A percentile compares a stretch with the other conserved stretches of the same genome.
phyloP scores from a whole-genome alignment of 2,888 invertebrate species.

The Pristionchus entomophagus region DNA sequence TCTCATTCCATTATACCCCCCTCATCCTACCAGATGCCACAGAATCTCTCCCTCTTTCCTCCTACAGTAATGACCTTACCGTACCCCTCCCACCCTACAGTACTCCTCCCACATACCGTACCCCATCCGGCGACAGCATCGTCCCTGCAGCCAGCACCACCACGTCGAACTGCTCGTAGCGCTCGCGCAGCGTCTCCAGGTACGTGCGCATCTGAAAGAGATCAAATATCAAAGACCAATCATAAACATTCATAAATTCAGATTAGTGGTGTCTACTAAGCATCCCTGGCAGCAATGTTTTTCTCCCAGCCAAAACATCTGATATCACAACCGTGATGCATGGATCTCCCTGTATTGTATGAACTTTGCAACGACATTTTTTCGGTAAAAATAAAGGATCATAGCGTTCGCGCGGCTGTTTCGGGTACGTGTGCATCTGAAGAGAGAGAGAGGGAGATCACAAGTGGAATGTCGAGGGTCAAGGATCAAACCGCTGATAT shows the following conservation, averaged over 20 bases:
- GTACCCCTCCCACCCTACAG: not conserved
- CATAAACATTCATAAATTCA: not conserved
- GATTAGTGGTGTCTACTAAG: not conserved
- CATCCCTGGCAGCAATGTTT: not conserved
- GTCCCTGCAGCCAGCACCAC: slow-evolving; percentile 54
- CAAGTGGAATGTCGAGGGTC: not conserved
- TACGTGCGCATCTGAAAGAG: slow-evolving; percentile 41
- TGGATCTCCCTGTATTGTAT: too few species aligned
- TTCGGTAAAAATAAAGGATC: too few species aligned
- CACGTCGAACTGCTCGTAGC: slow-evolving; percentile 50
- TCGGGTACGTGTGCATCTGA: too few species aligned
- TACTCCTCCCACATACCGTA: slow-evolving; percentile 1
- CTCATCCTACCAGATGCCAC: not conserved
- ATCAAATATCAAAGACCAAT: too few species aligned
- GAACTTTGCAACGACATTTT: too few species aligned
- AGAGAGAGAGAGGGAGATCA: not conserved
- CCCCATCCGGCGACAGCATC: slow-evolving; percentile 52
- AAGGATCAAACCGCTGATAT: too few species aligned
- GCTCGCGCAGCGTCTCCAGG: slow-evolving; percentile 25
- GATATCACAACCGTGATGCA: too few species aligned
- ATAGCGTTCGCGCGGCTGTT: too few species aligned
- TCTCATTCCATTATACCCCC: too few species aligned
- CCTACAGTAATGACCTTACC: not conserved
- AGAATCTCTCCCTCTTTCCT: not conserved
- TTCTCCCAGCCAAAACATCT: too few species aligned